A percentile compares a stretch with the other conserved stretches of the same genome.
Evolutionary conservation across 2,888 invertebrate species (phyloP).

Genomic region (Crioceris asparagi): DNA sequence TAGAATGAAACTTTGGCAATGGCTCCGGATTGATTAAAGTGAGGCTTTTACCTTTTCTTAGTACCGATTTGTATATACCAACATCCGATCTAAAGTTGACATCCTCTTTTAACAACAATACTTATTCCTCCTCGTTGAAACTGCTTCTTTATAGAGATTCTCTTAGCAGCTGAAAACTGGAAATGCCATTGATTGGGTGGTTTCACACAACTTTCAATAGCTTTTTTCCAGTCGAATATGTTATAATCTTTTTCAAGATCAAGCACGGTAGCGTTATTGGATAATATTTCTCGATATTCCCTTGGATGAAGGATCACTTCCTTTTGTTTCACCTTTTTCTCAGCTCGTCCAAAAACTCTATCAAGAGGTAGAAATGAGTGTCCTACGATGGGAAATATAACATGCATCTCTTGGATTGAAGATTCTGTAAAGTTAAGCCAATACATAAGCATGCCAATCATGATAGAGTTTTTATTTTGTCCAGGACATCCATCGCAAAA

Average conservation of each 20-base stretch:
- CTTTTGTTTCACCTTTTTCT: conserved; percentile 10
- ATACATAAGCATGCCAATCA: conserved; percentile 9
- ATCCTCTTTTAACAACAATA: conserved; percentile 1
- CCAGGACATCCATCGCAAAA: conserved; percentile 12
- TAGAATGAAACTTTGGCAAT: neutral
- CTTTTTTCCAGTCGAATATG: conserved; percentile 6
- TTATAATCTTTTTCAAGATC: conserved; percentile 5
- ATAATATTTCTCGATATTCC: conserved; percentile 10
- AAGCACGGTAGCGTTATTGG: conserved; percentile 8
- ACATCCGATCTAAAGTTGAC: conserved; percentile 1
- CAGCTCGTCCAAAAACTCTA: conserved; percentile 14
- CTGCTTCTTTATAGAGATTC: conserved; percentile 4
- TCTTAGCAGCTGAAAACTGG: conserved; percentile 7
- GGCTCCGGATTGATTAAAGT: neutral
- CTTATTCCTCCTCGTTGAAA: too few relatives aligned
- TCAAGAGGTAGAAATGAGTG: conserved; percentile 12
- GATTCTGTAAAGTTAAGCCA: conserved; percentile 5
- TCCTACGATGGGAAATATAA: conserved; percentile 13
- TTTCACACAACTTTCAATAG: conserved; percentile 4
- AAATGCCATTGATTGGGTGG: conserved; percentile 8
- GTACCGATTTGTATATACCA: neutral
- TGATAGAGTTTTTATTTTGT: conserved; percentile 11
- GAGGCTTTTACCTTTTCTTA: conserved; percentile 1
- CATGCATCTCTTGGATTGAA: conserved; percentile 8
- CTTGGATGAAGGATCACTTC: conserved; percentile 8